Conservation (phyloP, 2,888 invertebrate species). For the Apamea crenata region DNA sequence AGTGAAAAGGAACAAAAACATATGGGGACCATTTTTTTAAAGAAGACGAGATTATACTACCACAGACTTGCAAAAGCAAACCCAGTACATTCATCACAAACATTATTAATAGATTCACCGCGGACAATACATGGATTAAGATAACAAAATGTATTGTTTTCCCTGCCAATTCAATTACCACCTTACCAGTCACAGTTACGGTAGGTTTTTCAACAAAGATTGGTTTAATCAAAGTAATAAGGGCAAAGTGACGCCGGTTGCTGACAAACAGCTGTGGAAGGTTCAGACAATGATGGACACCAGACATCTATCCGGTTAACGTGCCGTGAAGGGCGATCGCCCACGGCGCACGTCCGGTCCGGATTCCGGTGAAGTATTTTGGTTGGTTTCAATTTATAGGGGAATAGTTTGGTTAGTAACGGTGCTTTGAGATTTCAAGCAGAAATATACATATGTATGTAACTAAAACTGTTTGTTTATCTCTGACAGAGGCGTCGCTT, state of each 20-base stretch:
- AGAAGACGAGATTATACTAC: conserved; percentile 12
- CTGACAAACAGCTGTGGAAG: conserved; percentile 74
- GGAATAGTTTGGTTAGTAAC: conserved; percentile 12
- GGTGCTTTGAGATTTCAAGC: neutral
- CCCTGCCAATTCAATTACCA: conserved; percentile 34
- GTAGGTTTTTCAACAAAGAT: conserved; percentile 52
- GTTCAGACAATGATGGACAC: conserved; percentile 76
- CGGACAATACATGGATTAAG: conserved; percentile 69
- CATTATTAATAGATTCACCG: conserved; percentile 75
- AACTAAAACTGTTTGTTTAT: neutral
- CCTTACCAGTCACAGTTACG: conserved; percentile 49
- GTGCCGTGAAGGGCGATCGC: conserved; percentile 73
- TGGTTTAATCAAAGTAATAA: conserved; percentile 73
- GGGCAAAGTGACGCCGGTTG: conserved; percentile 64
- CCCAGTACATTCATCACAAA: conserved; percentile 54
- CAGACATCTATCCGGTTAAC: conserved; percentile 73
- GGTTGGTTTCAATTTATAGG: conserved; percentile 38
- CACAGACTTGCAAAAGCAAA: conserved; percentile 23
- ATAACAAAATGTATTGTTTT: conserved; percentile 67
- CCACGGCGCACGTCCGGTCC: conserved; percentile 61
- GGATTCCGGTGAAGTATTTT: conserved; percentile 46
- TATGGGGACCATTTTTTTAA: neutral
- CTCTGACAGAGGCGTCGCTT: neutral
- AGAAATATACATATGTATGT: neutral
- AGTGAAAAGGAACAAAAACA: neutral